Evolutionary conservation across 2,888 invertebrate genomes (phyloP).

Genomic region (Lasioglossum villosulum): DNA sequence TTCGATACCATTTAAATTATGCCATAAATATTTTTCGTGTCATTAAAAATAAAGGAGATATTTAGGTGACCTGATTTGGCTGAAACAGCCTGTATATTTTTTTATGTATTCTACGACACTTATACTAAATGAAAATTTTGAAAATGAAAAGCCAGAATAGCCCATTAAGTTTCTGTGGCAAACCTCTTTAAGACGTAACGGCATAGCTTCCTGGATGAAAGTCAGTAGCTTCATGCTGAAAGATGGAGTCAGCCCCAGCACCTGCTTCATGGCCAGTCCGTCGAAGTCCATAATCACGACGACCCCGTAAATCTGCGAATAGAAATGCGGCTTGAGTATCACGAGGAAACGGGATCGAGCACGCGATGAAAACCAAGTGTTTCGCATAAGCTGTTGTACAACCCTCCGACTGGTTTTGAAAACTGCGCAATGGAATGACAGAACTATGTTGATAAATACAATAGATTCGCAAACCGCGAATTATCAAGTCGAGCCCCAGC

Average conservation of each 20-base stretch:
- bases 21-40: too few relatives aligned
- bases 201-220: constrained; percentile 96
- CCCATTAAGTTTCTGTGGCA: not conserved
- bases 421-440: not conserved
- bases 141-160: not conserved
- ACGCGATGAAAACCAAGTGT: not conserved
- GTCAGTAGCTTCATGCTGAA: constrained; percentile 91
- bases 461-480: not conserved
- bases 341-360: not conserved
- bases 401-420: not conserved
- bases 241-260: constrained; percentile 89
- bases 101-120: too few relatives aligned
- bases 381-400: not conserved
- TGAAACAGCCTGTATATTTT: too few relatives aligned
- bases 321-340: not conserved
- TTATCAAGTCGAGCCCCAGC: accelerated
- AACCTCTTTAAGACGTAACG: constrained; percentile 91
- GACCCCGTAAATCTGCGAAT: constrained; percentile 88
- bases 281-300: constrained; percentile 94
- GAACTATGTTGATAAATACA: not conserved
- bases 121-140: too few relatives aligned
- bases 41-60: too few relatives aligned
- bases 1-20: too few relatives aligned
- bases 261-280: constrained; percentile 91
- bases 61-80: too few relatives aligned